Evolutionary conservation across 2,888 invertebrate genomes (phyloP).

Genomic region (Harmothoe impar): DNA sequence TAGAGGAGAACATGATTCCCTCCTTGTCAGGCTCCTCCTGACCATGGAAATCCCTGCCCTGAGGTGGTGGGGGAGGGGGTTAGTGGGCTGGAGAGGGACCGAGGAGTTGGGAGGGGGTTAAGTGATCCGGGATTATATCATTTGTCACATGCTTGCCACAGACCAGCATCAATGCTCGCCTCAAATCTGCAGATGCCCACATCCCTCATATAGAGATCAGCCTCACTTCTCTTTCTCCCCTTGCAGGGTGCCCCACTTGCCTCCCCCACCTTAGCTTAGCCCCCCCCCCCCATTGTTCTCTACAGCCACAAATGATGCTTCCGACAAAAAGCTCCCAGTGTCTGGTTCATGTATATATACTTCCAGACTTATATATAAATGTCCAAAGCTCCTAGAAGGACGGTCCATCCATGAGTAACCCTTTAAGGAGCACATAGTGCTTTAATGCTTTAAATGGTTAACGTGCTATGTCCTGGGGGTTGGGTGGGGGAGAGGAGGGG

Average conservation of each 20-base stretch:
- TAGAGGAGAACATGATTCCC: constrained; percentile 6
- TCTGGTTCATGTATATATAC: no score
- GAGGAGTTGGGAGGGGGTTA: not conserved
- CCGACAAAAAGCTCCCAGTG: no score
- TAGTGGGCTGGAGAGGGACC: not conserved
- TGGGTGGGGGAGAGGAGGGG: no score
- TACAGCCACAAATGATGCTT: not conserved
- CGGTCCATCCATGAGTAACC: not conserved
- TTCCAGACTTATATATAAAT: no score
- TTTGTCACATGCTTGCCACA: constrained; percentile 49
- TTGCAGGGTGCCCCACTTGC: not conserved
- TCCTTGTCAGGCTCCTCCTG: constrained; percentile 7
- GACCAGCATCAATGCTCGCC: constrained; percentile 26
- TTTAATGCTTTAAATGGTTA: no score
- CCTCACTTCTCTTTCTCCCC: no score
- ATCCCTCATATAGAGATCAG: not conserved
- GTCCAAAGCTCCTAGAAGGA: no score
- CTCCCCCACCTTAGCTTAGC: not conserved
- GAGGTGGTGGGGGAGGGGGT: not conserved
- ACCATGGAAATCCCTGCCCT: not conserved
- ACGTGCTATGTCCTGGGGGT: no score
- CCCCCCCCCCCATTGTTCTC: not conserved
- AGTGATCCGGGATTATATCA: constrained; percentile 57
- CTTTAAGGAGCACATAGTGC: no score
- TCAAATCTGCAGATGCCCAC: not conserved